Percentiles rank a stretch among this genome's conserved stretches.
phyloP scores from a whole-genome alignment of 2,888 invertebrate species.

The Caenorhabditis sp. region DNA sequence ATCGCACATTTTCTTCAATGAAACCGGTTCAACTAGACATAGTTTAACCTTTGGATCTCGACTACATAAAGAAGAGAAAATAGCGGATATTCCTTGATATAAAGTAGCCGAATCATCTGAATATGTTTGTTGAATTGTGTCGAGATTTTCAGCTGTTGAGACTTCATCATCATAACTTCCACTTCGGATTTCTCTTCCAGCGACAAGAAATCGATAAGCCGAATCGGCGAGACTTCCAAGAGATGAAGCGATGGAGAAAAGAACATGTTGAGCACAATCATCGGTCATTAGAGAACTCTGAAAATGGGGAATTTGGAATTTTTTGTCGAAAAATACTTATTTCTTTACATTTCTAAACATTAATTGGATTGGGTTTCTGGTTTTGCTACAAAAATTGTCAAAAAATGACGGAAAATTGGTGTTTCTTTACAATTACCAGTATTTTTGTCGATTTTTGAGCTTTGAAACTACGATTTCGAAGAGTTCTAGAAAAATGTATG shows the following conservation, averaged over 20 bases:
- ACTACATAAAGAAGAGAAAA: conserved; percentile 30
- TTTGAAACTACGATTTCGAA: too few relatives aligned
- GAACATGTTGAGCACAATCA: conserved; percentile 47
- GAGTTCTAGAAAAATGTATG: too few relatives aligned
- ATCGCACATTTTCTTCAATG: conserved; percentile 31
- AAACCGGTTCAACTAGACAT: conserved; percentile 40
- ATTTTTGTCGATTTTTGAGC: too few relatives aligned
- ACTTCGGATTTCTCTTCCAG: conserved; percentile 33
- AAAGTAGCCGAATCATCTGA: conserved; percentile 20
- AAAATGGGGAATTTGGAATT: too few relatives aligned
- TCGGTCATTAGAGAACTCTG: conserved; percentile 33
- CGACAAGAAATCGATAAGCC: conserved; percentile 32
- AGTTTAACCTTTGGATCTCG: conserved; percentile 37
- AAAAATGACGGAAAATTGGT: too few relatives aligned
- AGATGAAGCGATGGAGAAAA: conserved; percentile 59
- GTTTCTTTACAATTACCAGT: too few relatives aligned
- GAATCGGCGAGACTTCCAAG: conserved; percentile 60
- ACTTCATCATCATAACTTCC: conserved; percentile 40
- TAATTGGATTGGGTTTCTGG: too few relatives aligned
- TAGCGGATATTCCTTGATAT: conserved; percentile 30
- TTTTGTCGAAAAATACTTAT: too few relatives aligned
- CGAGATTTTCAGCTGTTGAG: conserved; percentile 24
- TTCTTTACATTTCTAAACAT: too few relatives aligned
- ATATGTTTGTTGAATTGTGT: neutral
- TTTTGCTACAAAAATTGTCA: too few relatives aligned